Conservation (phyloP, 2,888 invertebrate genomes). For the Pandemis corylana region DNA sequence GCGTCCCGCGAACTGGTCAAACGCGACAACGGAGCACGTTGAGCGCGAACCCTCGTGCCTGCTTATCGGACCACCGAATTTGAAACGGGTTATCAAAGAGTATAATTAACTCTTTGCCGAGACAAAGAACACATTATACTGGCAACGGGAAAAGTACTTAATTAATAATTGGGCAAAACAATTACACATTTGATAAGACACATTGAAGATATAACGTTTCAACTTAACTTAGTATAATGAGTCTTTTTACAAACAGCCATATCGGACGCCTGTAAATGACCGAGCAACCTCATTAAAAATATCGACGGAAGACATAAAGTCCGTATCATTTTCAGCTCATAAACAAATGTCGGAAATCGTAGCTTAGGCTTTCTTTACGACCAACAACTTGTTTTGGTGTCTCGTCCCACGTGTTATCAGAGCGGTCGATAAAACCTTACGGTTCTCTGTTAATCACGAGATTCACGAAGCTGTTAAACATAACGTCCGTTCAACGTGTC, state of each 20-base stretch:
- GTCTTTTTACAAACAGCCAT: conserved; percentile 10
- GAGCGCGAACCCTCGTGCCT: conserved; percentile 3
- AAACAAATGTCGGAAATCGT: conserved; percentile 30
- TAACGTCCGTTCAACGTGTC: conserved; percentile 23
- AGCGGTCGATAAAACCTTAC: conserved; percentile 57
- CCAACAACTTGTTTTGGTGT: conserved; percentile 36
- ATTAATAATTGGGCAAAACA: conserved; percentile 36
- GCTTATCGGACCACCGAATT: conserved; percentile 31
- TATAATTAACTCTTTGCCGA: conserved; percentile 32
- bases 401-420: conserved; percentile 46
- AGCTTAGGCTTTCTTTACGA: conserved; percentile 32
- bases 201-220: conserved; percentile 21
- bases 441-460: conserved; percentile 59
- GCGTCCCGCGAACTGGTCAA: conserved; percentile 49
- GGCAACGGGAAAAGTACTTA: conserved; percentile 23
- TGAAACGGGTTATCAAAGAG: conserved; percentile 35
- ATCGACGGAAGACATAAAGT: conserved; percentile 38
- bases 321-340: conserved; percentile 25
- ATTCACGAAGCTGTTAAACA: conserved; percentile 41
- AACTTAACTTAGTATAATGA: conserved; percentile 23
- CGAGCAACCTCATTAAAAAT: conserved; percentile 30
- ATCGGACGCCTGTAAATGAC: conserved; percentile 14
- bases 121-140: conserved; percentile 34
- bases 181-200: conserved; percentile 27
- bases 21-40: conserved; percentile 10